These are phyloP conservation scores for Mallotus villosus DNA, from an alignment of 2,797 vertebrate genomes.

Conservation along the genomic window DNA sequence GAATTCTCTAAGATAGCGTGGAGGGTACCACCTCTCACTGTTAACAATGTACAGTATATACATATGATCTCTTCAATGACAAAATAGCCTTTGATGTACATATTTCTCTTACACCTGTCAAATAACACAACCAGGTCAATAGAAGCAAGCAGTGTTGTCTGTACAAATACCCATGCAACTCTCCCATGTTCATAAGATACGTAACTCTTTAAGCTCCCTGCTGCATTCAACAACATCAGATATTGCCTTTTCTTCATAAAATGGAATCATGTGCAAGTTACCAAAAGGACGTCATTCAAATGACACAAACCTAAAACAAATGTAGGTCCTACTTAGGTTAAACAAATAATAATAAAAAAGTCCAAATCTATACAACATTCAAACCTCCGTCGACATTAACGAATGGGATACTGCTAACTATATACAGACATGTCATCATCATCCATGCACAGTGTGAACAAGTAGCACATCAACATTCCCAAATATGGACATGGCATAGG, in stretches of 20 bases:
- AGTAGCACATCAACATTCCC: constrained; percentile 93
- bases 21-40: constrained; percentile 60
- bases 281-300: constrained; percentile 45
- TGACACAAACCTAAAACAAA: constrained; percentile 41
- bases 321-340: constrained; percentile 21
- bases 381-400: constrained; percentile 70
- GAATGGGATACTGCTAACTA: constrained; percentile 78
- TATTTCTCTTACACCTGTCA: constrained; percentile 64
- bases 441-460: constrained; percentile 97
- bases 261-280: constrained; percentile 69
- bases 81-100: constrained; percentile 79
- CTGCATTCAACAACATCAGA: constrained; percentile 78
- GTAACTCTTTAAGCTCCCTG: constrained; percentile 59
- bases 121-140: constrained; percentile 75
- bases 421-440: constrained; percentile 89
- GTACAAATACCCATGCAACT: constrained; percentile 73
- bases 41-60: constrained; percentile 82
- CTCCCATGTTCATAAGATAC: constrained; percentile 69
- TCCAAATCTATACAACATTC: constrained; percentile 78
- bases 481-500: constrained; percentile 75
- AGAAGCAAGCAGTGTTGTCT: constrained; percentile 70
- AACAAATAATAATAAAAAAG: constrained; percentile 29
- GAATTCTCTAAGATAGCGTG: constrained; percentile 64
- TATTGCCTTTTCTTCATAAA: constrained; percentile 75
- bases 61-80: constrained; percentile 73